Evolutionary conservation across 2,888 invertebrate genomes (phyloP).

Genomic region (Ochropleura plecta): DNA sequence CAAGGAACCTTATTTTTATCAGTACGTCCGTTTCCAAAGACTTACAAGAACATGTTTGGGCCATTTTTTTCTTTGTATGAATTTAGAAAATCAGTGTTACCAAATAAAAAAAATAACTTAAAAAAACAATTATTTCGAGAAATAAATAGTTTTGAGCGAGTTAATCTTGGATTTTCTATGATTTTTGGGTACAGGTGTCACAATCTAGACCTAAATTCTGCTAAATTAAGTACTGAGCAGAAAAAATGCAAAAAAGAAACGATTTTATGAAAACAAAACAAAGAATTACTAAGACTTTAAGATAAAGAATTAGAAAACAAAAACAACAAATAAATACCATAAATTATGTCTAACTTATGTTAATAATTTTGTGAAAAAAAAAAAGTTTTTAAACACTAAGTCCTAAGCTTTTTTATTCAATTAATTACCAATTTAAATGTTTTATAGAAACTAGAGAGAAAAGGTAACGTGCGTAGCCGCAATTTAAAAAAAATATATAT

Average conservation of each 20-base stretch:
- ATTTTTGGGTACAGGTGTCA: slow-evolving; percentile 10
- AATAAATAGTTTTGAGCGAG: slow-evolving; percentile 67
- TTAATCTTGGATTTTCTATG: slow-evolving; percentile 35
- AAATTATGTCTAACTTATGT: background rate
- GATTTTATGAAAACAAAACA: too few species aligned
- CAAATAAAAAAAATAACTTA: slow-evolving; percentile 53
- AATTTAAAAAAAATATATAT: background rate
- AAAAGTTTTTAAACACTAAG: background rate
- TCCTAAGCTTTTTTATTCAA: background rate
- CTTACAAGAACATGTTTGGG: slow-evolving; percentile 13
- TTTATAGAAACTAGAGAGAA: background rate
- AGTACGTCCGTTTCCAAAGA: slow-evolving; percentile 34
- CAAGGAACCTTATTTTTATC: slow-evolving; percentile 12
- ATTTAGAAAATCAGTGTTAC: slow-evolving; percentile 46
- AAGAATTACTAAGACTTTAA: background rate
- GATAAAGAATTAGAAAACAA: background rate
- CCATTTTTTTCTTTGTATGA: slow-evolving; percentile 23
- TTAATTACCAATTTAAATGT: background rate
- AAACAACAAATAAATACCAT: background rate
- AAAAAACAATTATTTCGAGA: slow-evolving; percentile 53
- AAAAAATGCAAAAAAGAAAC: too few species aligned
- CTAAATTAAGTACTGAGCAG: too few species aligned
- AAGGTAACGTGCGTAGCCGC: background rate
- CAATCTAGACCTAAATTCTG: too few species aligned
- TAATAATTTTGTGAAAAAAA: background rate